Conservation (phyloP, 2,113 vertebrate genomes). For the Syrmaticus mikado region DNA sequence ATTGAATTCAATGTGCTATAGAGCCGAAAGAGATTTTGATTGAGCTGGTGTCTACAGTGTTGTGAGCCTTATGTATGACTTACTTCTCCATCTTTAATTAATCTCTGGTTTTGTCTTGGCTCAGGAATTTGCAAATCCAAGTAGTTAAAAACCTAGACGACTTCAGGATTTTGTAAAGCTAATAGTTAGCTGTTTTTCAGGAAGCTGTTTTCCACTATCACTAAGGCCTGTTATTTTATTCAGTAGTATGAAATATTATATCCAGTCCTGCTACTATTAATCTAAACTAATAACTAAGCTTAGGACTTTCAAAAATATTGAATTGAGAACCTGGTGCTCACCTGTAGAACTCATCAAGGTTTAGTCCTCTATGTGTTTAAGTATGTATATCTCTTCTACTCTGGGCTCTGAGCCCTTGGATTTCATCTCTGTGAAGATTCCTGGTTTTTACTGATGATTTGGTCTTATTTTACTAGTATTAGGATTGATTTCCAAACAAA, state of each 20-base stretch:
- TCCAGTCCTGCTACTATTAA: neutral
- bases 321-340: neutral
- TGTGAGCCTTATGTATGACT: neutral
- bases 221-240: neutral
- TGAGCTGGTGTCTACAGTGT: neutral
- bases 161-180: neutral
- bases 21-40: neutral
- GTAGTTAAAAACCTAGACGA: neutral
- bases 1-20: neutral
- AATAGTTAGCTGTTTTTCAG: neutral
- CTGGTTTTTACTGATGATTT: neutral
- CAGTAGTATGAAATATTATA: neutral
- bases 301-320: neutral
- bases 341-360: neutral
- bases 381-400: neutral
- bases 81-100: neutral
- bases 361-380: neutral
- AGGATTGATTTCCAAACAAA: neutral
- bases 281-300: neutral
- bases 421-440: neutral
- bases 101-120: neutral
- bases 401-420: neutral
- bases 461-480: neutral
- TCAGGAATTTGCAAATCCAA: slow-evolving; percentile 11
- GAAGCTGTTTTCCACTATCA: neutral